Base-by-base conservation (phyloP, 2,888 invertebrate species). In the Corythucha ciliata region DNA sequence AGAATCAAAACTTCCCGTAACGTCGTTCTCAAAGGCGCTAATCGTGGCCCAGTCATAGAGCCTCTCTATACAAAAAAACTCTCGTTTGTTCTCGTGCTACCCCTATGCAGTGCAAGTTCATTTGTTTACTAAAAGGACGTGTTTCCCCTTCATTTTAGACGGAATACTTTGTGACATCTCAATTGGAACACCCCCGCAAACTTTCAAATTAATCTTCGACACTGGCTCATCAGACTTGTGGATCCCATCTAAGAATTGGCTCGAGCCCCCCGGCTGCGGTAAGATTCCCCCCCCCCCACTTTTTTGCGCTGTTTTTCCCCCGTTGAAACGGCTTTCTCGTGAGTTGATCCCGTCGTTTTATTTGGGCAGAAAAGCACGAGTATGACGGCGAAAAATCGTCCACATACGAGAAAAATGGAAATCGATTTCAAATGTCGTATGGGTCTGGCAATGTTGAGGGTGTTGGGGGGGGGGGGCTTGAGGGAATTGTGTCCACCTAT, bases 371-470 rank as follows among this genome's bases (percentile, higher is more conserved):
- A n/a, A n/a, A 70, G 25, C 39, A 45, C 29, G 96, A 96, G 71
- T 98, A 98, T 69, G 87, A 97, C 74, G 83, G 86, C 63, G 74
- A 66, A 48, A 83, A 83, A 67, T 97, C 96, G 0, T 72, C 72
- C n/a, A 77, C 86, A 0, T 98, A 93, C 71, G 71, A 73, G 62
- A 72, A 75, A 62, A 96, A 98, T 72, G 97, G 93, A 57, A 93
- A 94, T 1, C 73, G 78, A 55, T 94, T 98, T 70, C 80, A 79
- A 44, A 97, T 98, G 65, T 83, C 79, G 61, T 98, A 98, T 72
- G 97, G 97, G 52, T 86, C 91, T 55, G 98, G 97, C 59, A 90
- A 89, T 68, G 77, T 98, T 58, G 88, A 90, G n/a, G n/a, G n/a
- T n/a, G n/a, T n/a, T n/a, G n/a, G n/a, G n/a, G n/a, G n/a, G n/a